Percentiles rank a stretch among this genome's conserved stretches.
These are phyloP conservation scores for Branchipolynoe longqiensis DNA, from an alignment of 2,888 invertebrate species.

Conservation along the genomic window DNA sequence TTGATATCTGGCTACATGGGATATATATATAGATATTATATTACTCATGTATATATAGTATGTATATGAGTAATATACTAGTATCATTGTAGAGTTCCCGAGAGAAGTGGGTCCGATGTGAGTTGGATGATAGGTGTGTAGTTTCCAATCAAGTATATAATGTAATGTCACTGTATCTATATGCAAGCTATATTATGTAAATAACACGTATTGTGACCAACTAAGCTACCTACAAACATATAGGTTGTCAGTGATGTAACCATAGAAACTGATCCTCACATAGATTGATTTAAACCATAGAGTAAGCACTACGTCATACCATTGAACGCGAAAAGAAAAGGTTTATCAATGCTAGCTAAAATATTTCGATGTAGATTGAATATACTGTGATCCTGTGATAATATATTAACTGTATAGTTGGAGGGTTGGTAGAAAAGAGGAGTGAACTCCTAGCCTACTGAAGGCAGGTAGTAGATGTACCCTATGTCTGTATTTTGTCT, in stretches of 20 bases:
- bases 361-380: constrained; percentile 2
- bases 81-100: too few relatives aligned
- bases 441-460: too few relatives aligned
- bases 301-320: neutral
- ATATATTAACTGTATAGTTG: neutral
- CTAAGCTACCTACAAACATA: neutral
- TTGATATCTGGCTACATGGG: too few relatives aligned
- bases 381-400: constrained; percentile 44
- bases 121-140: too few relatives aligned
- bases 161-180: too few relatives aligned
- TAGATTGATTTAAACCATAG: neutral
- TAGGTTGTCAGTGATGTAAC: neutral
- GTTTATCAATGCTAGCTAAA: neutral
- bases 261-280: neutral
- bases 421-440: neutral
- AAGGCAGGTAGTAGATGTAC: neutral
- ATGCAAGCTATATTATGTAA: neutral
- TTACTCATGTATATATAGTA: too few relatives aligned
- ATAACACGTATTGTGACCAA: neutral
- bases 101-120: too few relatives aligned
- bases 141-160: too few relatives aligned
- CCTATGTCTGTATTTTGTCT: too few relatives aligned
- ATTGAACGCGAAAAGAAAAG: neutral
- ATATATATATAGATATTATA: too few relatives aligned
- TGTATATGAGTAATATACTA: too few relatives aligned